Evolutionary conservation across 2,113 vertebrate genomes (phyloP), one percentile per base, ranked within the genome.

Genomic region (Saccopteryx leptura): DNA sequence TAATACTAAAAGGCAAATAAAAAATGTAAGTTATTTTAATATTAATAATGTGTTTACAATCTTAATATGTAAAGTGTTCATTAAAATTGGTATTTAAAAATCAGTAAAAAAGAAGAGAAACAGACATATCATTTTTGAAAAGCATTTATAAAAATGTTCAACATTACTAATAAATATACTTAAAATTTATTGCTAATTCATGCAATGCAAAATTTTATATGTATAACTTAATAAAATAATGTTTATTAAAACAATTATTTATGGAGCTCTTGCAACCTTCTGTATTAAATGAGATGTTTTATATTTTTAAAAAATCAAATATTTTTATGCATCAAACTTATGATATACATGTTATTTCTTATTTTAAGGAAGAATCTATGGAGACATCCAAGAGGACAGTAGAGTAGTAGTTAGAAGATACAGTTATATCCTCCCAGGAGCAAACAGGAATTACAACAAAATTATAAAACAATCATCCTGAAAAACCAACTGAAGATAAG

Each of bases 71-170:
- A 91, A 91, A 87, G 14, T 23, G 4, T 80, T 94, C 21, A 74
- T 79, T 89, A 88, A 79, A 66, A 61, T 61, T 76, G 10, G 1
- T 76, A 72, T 93, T 90, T 79, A 76, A 85, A 84, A 94, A 6
- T 58, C 39, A 71, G 71, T 66, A 1, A 15, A 60, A 90, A 90
- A 93, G 33, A 81, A 84, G 84, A 60, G 4, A 78, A 1, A 24
- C 9, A 83, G 14, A 33, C 18, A 65, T 68, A 68, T 60, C 0
- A 12, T 52, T 5, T 31, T 11, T 94, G 28, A 28, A 7, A 68
- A 81, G 4, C 68, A 46, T 93, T 23, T 72, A 26, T 26, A 74
- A 2, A 84, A 93, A 86, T 31, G 3, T 52, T 80, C 61, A 81
- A 84, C 9, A 58, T 56, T 90, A 79, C 9, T 88, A 95, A 61